Conservation (phyloP, 2,797 vertebrate genomes). For the Corythornis leucogaster region DNA sequence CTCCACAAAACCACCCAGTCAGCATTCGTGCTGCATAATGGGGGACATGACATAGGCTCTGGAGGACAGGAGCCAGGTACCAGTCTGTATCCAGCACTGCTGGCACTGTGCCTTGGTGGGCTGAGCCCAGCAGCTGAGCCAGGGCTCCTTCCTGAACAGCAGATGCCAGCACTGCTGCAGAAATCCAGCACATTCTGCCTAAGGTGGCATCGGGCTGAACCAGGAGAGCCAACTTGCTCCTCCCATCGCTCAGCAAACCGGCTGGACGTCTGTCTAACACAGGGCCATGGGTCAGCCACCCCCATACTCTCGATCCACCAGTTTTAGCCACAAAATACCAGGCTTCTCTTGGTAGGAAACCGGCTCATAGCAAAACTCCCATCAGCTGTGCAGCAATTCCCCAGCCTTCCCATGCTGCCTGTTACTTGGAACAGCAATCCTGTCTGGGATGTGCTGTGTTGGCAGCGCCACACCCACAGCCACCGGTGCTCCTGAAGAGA, state of each 20-base stretch:
- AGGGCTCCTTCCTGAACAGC: not conserved
- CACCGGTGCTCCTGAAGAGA: fast-evolving
- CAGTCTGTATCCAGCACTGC: not conserved
- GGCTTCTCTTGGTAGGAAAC: not conserved
- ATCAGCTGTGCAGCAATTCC: fast-evolving
- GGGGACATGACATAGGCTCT: not conserved
- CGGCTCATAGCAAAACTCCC: not conserved
- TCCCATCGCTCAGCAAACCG: fast-evolving
- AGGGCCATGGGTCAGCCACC: fast-evolving
- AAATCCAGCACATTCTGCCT: not conserved
- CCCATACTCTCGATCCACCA: too few relatives aligned
- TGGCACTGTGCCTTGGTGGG: not conserved
- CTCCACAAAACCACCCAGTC: not conserved
- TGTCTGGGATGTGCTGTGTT: fast-evolving
- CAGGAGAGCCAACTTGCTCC: not conserved
- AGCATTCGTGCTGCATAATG: not conserved
- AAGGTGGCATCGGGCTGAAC: not conserved
- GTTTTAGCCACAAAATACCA: not conserved
- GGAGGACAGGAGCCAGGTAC: not conserved
- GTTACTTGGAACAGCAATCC: fast-evolving
- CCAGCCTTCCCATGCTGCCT: not conserved
- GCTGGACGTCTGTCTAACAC: not conserved
- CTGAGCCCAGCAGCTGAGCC: not conserved
- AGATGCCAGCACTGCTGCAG: not conserved
- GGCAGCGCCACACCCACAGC: not conserved